Evolutionary conservation across 2,113 vertebrate species (phyloP), one percentile per base, ranked within the genome.

Genomic region (Epinephelus fuscoguttatus): DNA sequence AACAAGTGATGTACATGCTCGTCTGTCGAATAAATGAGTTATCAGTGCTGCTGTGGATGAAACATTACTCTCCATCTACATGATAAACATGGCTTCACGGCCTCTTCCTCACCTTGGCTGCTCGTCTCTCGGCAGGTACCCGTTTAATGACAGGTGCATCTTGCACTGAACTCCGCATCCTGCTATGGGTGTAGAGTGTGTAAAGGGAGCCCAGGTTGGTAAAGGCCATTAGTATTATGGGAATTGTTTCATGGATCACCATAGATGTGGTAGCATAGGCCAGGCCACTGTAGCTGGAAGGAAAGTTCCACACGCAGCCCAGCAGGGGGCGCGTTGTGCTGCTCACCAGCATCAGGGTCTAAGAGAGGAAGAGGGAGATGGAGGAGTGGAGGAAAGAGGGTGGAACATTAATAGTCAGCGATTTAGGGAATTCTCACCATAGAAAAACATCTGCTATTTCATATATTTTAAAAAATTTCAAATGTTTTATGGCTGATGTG

Each of bases 261-360:
- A 96, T 90, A 42, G 96, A 95, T n/a, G 93, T 82, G 10, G 95
- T 96, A 40, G 94, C 94, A 17, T 94, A 96, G 27, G 88, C 86
- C 81, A 96, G 84, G 17, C 94, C 94, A 1, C 83, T 92, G 81
- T 82, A 68, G 18, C 8, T 64, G 19, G 80, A 80, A 3, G 95
- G 95, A 25, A 97, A 96, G 76, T 95, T 90, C 96, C 96, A 97
- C 21, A 96, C 82, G 56, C 96, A 97, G 37, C 95, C 94, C 85
- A 96, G 86, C 71, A 96, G 90, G 45, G 96, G 94, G 55, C 94
- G 94, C 2, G 93, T 96, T 17, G 96, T 96, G 87, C 92, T 95
- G 91, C 93, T 95, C 66, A 96, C 89, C 60, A 96, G 60, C 95
- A 96, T 96, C 67, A 96, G 61, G 1, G 91, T 93, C 96, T 96